Percentiles rank a stretch among this genome's conserved stretches.
These are phyloP conservation scores for Oxytorus armatus DNA, from an alignment of 2,888 invertebrate species.

Conservation along the genomic window DNA sequence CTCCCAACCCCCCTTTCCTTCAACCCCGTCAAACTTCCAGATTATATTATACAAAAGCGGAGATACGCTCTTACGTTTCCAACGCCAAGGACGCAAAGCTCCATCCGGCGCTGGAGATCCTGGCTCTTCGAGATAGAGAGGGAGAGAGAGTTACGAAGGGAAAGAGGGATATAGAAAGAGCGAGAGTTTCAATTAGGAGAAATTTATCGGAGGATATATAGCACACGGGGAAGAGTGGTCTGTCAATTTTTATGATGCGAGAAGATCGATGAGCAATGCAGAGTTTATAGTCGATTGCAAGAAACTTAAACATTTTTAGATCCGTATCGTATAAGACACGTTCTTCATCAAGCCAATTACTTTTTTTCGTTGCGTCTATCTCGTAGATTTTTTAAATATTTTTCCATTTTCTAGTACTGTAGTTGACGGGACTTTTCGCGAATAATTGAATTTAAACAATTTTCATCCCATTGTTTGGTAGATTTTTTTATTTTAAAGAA, in stretches of 20 bases:
- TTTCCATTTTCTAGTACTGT: too few species aligned
- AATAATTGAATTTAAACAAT: too few species aligned
- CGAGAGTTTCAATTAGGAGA: constrained; percentile 65
- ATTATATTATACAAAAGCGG: constrained; percentile 82
- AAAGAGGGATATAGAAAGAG: too few species aligned
- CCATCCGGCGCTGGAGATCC: constrained; percentile 20
- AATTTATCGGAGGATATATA: constrained; percentile 46
- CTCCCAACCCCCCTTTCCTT: constrained; percentile 53
- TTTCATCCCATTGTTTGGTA: too few species aligned
- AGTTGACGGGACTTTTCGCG: too few species aligned
- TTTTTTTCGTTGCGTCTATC: background rate
- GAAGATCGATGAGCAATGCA: constrained; percentile 51
- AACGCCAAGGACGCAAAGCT: constrained; percentile 45
- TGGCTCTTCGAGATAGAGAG: constrained; percentile 19
- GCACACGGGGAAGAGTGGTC: constrained; percentile 32
- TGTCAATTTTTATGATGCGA: constrained; percentile 47
- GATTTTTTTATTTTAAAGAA: too few species aligned
- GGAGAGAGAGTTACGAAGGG: constrained; percentile 6
- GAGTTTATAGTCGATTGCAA: constrained; percentile 18
- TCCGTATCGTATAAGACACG: background rate
- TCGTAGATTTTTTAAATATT: too few species aligned
- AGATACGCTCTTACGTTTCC: constrained; percentile 76
- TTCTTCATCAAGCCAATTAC: background rate
- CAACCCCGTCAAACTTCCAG: constrained; percentile 80
- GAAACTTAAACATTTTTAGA: constrained; percentile 12